phyloP scores from a whole-genome alignment of 2,888 invertebrate species.

The Petrolisthes manimaculis region DNA sequence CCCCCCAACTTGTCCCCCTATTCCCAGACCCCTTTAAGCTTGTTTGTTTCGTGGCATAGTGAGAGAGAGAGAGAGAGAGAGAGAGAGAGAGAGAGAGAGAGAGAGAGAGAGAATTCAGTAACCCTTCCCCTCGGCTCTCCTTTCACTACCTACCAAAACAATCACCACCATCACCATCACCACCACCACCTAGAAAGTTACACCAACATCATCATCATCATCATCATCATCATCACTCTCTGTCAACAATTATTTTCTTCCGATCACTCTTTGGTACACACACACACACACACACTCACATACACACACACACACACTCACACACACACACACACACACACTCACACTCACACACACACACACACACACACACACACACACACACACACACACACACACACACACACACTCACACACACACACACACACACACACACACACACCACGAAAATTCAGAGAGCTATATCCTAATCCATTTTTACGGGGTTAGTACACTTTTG shows the following conservation, averaged over 20 bases:
- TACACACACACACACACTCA: background rate
- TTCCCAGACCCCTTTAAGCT: too few relatives aligned
- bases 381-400: conserved; percentile 18
- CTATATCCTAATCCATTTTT: too few relatives aligned
- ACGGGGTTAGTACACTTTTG: too few relatives aligned
- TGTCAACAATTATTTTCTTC: background rate
- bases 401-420: conserved; percentile 3
- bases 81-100: conserved; percentile 10
- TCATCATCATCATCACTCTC: background rate
- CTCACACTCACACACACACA: conserved; percentile 22
- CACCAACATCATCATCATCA: background rate
- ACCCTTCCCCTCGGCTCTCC: too few relatives aligned
- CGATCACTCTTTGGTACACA: background rate
- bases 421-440: background rate
- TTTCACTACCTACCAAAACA: too few relatives aligned
- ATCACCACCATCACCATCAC: too few relatives aligned
- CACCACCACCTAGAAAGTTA: background rate
- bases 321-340: conserved; percentile 1
- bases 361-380: conserved; percentile 23
- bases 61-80: background rate
- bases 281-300: background rate
- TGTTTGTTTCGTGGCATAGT: too few relatives aligned
- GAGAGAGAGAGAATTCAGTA: background rate
- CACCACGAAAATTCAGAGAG: background rate
- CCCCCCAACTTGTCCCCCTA: too few relatives aligned